Evolutionary conservation across 1,140 invertebrate genomes (phyloP).

Genomic region (Phocides pigmalion): DNA sequence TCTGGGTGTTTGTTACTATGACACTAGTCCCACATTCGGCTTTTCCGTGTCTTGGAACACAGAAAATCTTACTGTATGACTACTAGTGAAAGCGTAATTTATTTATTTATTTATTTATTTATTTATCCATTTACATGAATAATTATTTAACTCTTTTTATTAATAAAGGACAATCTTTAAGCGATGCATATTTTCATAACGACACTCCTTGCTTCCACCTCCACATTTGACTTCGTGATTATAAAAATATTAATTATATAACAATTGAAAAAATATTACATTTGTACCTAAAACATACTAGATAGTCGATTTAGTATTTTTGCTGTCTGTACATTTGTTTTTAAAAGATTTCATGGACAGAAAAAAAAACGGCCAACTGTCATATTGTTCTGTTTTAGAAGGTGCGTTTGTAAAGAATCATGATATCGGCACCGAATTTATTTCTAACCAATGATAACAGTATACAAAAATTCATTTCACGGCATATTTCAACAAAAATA

Average conservation of each 20-base stretch:
- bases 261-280: constrained; percentile 16
- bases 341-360: neutral
- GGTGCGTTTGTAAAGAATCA: constrained; percentile 8
- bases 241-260: neutral
- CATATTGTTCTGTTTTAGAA: neutral
- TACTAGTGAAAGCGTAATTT: no score
- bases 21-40: no score
- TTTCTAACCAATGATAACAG: neutral
- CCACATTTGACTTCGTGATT: no score
- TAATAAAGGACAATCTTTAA: no score
- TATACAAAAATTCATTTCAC: neutral
- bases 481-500: neutral
- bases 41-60: no score
- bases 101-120: no score
- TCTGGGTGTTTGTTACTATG: no score
- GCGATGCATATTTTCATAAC: no score
- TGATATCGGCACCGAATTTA: neutral
- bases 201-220: no score
- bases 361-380: constrained; percentile 3
- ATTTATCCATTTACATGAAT: no score
- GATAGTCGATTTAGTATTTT: neutral
- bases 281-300: neutral
- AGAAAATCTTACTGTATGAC: no score
- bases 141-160: no score
- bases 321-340: neutral